Evolutionary conservation across 1,140 invertebrate genomes (phyloP), one percentile per base, ranked within the genome.

Genomic region (Copidosoma floridanum): DNA sequence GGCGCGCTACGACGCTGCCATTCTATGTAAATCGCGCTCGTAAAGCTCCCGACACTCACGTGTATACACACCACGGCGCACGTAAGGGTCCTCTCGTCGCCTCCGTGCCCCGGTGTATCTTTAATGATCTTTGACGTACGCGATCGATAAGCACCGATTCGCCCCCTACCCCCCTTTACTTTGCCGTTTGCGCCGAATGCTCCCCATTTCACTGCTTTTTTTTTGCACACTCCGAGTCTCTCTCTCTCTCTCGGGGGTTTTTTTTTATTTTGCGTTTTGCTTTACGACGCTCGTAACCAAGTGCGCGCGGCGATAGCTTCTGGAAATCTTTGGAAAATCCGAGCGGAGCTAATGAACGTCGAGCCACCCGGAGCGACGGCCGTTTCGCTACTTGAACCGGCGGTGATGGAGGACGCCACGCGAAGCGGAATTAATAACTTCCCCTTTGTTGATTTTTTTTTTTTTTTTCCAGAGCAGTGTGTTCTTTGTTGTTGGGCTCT

Each of bases 21-120:
- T 80, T 80, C 78, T 80, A 80, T 80, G 78, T 77, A 78, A 79
- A 79, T 80, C 71, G 64, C 64, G 65, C 69, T 73, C 71, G 70
- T 78, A 77, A 75, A 78, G 73, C 68, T 70, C 70, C 69, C 71
- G 70, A 76, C 75, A 74, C 69, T 72, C 64, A 70, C 67, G 66
- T 67, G 69, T 66, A 18, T 12, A 6, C 4, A 20, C 20, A 24
- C 37, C 12, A 14, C 11, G 32, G 18, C 20, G 32, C n/a, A n/a
- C n/a, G n/a, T n/a, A n/a, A n/a, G n/a, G n/a, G n/a, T n/a, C n/a
- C n/a, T n/a, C n/a, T n/a, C 65, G 71, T 66, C 66, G 64, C 68
- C 61, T 64, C 56, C 61, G 59, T 57, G 56, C 46, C 27, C 37
- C 51, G 40, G 57, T 48, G 46, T 63, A 63, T 63, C 61, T 63